Percentiles rank a stretch among this genome's conserved stretches.
Conservation (phyloP, 2,797 vertebrate species). For the Etheostoma perlongum region DNA sequence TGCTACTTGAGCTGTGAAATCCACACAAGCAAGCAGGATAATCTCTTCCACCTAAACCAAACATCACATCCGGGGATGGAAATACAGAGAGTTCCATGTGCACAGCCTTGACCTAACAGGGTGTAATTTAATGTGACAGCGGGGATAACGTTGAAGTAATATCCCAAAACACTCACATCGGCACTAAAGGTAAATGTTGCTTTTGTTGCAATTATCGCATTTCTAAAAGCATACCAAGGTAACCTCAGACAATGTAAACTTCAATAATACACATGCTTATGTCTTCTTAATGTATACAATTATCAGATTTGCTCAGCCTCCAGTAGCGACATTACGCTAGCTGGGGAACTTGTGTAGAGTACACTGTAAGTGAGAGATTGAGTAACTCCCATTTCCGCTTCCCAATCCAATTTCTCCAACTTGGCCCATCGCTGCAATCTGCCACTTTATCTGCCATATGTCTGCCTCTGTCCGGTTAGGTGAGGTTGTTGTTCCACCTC, state of each 20-base stretch:
- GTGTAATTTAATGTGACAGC: conserved; percentile 52
- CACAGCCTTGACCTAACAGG: conserved; percentile 47
- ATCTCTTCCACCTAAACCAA: conserved; percentile 69
- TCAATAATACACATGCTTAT: neutral
- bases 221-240: conserved; percentile 4
- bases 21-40: conserved; percentile 73
- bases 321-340: neutral
- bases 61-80: conserved; percentile 64
- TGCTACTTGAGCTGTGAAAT: conserved; percentile 78
- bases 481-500: conserved; percentile 30
- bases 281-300: neutral
- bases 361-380: conserved; percentile 11
- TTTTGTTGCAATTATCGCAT: conserved; percentile 33
- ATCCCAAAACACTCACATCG: conserved; percentile 32
- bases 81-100: conserved; percentile 42
- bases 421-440: conserved; percentile 11
- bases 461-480: conserved; percentile 24
- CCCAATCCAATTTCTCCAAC: conserved; percentile 15
- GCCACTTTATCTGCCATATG: conserved; percentile 17
- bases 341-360: neutral
- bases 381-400: conserved; percentile 28
- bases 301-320: conserved; percentile 5
- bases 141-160: conserved; percentile 32
- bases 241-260: neutral
- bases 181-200: conserved; percentile 20